Evolutionary conservation across 2,888 invertebrate species (phyloP), one percentile per base, ranked within the genome.

Genomic region (Himalopsyche anomala): DNA sequence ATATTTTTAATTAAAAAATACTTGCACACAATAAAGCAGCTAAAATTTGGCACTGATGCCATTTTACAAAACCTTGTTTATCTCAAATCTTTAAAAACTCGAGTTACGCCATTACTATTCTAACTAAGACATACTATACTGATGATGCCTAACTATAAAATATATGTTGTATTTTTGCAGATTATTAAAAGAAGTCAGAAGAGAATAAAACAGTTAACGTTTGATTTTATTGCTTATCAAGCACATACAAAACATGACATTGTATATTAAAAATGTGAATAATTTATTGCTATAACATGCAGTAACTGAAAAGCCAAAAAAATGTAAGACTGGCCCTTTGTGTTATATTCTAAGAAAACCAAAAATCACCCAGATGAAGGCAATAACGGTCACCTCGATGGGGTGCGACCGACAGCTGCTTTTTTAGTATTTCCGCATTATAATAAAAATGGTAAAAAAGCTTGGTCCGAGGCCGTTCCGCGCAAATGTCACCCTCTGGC

Each of bases 381-480:
- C 91, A 91, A 91, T 92, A 92, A 92, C 91, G 91, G 91, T 91
- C 91, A 91, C 92, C 91, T 91, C 91, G 90, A 91, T 87, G 87
- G 92, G 92, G 92, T 91, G 89, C 88, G 89, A 89, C 90, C 92
- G 92, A 94, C 92, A 94, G 94, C 94, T 94, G 94, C 93, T 94
- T 94, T 95, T 95, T 95, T 92, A 92, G 90, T 91, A 91, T 92
- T 91, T 92, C 92, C 92, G 92, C 92, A 94, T 94, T 94, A 94
- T 94, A 95, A 95, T 95, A 95, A 95, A 95, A 94, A 93, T 93
- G 93, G 93, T 93, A 93, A 93, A 93, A 93, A 92, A 92, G 92
- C 93, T 92, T 91, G 92, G 93, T 93, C 93, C 92, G 89, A 91
- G 92, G 93, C 92, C 92, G 92, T 93, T 93, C 91, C 91, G 92